A percentile compares a stretch with the other conserved stretches of the same genome.
These are phyloP conservation scores for Micrasema minimum DNA, from an alignment of 1,140 invertebrate genomes.

Conservation along the genomic window DNA sequence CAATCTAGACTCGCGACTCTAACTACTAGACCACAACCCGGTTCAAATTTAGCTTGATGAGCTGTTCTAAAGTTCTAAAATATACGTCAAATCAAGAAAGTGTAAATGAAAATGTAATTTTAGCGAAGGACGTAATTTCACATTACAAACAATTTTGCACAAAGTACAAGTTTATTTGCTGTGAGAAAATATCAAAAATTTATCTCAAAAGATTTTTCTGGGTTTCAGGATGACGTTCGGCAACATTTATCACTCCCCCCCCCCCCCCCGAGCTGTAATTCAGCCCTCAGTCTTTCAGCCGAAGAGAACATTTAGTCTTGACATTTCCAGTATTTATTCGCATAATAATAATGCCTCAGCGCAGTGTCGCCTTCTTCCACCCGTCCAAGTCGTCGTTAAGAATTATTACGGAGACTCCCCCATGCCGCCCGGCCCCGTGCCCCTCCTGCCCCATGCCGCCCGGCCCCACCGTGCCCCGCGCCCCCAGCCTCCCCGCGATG, in stretches of 20 bases:
- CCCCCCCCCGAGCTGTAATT: constrained; percentile 32
- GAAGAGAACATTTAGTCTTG: constrained; percentile 66
- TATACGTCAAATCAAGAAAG: no score
- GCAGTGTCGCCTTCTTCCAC: constrained; percentile 59
- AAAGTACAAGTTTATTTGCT: not conserved
- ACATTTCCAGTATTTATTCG: constrained; percentile 71
- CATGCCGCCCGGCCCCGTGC: constrained; percentile 59
- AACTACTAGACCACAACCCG: no score
- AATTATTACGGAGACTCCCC: constrained; percentile 59
- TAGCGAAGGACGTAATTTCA: no score
- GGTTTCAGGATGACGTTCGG: constrained; percentile 25
- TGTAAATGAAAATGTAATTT: no score
- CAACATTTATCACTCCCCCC: constrained; percentile 35
- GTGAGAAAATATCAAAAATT: not conserved
- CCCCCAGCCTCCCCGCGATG: constrained; percentile 59
- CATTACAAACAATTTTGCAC: no score
- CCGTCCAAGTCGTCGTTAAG: constrained; percentile 58
- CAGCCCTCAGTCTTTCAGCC: constrained; percentile 50
- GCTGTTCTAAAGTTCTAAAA: no score
- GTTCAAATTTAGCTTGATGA: no score
- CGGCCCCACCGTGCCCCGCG: constrained; percentile 60
- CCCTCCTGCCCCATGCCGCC: constrained; percentile 58
- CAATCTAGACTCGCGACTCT: no score
- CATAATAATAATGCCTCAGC: constrained; percentile 71
- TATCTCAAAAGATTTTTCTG: constrained; percentile 23